Percentiles rank a stretch among this genome's conserved stretches.
phyloP scores from a whole-genome alignment of 1,140 invertebrate genomes.

The Papilio dardanus region DNA sequence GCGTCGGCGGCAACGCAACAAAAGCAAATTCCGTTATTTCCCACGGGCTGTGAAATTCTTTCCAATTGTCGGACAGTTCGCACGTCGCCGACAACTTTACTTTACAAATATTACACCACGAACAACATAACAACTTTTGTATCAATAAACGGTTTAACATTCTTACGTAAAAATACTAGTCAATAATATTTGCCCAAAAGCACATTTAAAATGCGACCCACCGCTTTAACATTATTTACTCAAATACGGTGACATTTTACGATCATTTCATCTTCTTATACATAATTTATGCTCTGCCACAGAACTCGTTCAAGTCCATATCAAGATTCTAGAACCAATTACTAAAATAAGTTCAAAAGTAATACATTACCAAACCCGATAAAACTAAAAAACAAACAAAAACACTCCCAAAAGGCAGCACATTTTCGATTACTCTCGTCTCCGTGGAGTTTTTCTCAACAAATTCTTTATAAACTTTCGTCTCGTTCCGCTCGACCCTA shows the following conservation, averaged over 20 bases:
- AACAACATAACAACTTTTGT: background rate
- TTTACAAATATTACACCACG: constrained; percentile 23
- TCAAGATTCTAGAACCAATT: background rate
- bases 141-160: background rate
- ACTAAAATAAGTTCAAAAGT: background rate
- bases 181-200: background rate
- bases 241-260: background rate
- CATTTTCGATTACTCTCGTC: constrained; percentile 8
- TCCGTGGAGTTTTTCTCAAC: constrained; percentile 11
- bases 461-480: constrained; percentile 17
- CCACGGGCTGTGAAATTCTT: constrained; percentile 60
- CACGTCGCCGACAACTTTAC: constrained; percentile 40
- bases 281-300: background rate
- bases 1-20: constrained; percentile 55
- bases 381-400: background rate
- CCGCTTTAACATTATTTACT: background rate
- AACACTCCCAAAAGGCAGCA: constrained; percentile 5
- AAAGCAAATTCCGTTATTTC: constrained; percentile 65
- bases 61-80: constrained; percentile 51
- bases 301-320: background rate
- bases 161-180: background rate
- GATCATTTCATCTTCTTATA: background rate
- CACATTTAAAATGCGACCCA: too few relatives aligned
- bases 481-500: constrained; percentile 16
- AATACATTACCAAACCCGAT: background rate